Conservation (phyloP, 2,797 vertebrate genomes). For the Anabacerthia variegaticeps region DNA sequence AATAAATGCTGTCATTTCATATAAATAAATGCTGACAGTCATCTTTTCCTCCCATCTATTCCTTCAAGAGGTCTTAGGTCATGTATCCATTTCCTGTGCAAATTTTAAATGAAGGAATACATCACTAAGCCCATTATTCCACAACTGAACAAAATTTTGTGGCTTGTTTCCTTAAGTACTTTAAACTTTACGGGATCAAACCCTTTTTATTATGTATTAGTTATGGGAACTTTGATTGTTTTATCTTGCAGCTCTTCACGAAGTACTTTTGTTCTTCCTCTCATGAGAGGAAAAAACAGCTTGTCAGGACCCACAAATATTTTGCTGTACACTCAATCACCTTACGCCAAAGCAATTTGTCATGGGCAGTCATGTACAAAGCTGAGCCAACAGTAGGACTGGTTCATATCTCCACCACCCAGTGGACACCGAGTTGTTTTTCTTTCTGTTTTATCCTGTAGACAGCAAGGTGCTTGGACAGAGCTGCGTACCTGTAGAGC, state of each 20-base stretch:
- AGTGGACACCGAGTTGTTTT: not conserved
- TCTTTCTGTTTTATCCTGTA: not conserved
- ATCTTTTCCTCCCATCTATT: not conserved
- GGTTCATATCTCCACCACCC: not conserved
- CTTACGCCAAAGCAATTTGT: not conserved
- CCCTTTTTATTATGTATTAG: not conserved
- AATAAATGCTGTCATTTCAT: not conserved
- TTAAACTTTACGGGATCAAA: not conserved
- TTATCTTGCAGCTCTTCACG: not conserved
- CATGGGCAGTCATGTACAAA: not conserved
- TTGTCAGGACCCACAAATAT: not conserved
- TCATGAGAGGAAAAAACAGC: not conserved
- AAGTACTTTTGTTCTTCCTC: not conserved
- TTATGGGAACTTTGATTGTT: not conserved
- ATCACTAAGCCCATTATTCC: not conserved
- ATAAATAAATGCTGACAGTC: not conserved
- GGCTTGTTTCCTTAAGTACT: not conserved
- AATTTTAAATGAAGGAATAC: not conserved
- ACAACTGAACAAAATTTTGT: accelerated
- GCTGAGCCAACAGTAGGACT: not conserved
- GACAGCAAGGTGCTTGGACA: not conserved
- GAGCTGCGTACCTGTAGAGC: not conserved
- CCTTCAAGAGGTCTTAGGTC: not conserved
- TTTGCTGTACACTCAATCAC: not conserved
- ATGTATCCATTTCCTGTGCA: not conserved